A percentile compares a stretch with the other conserved stretches of the same genome.
Conservation (phyloP, 2,113 vertebrate species). For the Guaruba guarouba region DNA sequence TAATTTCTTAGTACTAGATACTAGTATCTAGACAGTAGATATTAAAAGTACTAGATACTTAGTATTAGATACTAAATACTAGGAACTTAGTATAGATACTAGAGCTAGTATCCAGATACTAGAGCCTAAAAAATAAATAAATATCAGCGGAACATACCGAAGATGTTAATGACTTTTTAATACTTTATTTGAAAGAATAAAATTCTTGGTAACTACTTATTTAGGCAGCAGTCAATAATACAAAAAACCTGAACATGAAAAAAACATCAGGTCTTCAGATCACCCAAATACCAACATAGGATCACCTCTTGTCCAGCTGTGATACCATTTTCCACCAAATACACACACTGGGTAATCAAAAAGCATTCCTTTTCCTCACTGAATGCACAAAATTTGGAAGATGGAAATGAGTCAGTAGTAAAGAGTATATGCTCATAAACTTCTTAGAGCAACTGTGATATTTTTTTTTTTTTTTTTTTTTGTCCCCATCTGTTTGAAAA, state of each 20-base stretch:
- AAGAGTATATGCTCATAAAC: not conserved
- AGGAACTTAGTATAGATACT: not conserved
- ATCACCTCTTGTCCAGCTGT: not conserved
- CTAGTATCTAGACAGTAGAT: not conserved
- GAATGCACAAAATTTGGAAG: not conserved
- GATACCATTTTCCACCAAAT: not conserved
- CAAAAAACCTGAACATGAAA: not conserved
- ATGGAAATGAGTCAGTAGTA: not conserved
- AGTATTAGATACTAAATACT: not conserved
- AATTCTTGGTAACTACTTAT: not conserved
- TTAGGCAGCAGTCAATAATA: not conserved
- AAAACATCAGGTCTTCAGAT: not conserved
- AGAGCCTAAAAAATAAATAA: not conserved
- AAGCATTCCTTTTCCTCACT: not conserved
- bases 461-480: not conserved
- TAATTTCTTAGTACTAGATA: not conserved
- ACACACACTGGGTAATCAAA: not conserved
- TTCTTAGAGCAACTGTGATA: not conserved
- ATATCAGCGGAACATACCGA: not conserved
- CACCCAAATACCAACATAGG: not conserved
- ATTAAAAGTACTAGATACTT: too few species aligned
- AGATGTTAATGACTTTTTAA: not conserved
- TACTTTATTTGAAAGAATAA: not conserved
- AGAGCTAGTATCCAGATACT: not conserved
- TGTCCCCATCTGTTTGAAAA: not conserved